Percentiles rank a stretch among this genome's conserved stretches.
Evolutionary conservation across 2,888 invertebrate species (phyloP).

Genomic region (Diaphora mendica): DNA sequence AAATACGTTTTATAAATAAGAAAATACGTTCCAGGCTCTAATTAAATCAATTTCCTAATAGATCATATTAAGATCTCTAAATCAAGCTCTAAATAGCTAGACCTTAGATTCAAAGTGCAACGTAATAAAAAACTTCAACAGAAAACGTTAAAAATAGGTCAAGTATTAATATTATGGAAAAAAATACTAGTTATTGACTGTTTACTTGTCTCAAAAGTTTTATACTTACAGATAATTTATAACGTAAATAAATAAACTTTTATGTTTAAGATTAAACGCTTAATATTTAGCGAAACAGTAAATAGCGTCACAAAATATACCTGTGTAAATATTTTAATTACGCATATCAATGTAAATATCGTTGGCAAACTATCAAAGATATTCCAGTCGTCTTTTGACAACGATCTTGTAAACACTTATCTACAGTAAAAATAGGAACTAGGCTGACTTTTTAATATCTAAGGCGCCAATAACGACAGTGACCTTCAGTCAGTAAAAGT

Average conservation of each 20-base stretch:
- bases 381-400: conserved; percentile 14
- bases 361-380: conserved; percentile 42
- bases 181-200: neutral
- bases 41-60: too few species aligned
- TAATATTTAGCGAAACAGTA: conserved; percentile 21
- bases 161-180: neutral
- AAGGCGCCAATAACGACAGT: neutral
- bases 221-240: conserved; percentile 12
- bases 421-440: conserved; percentile 32
- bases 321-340: conserved; percentile 1
- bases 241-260: conserved; percentile 48
- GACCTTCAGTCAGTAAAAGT: neutral
- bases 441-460: conserved; percentile 24
- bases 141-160: neutral
- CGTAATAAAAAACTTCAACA: neutral
- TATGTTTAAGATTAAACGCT: conserved; percentile 21
- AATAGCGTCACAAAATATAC: conserved; percentile 15
- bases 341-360: conserved; percentile 30
- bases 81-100: too few species aligned
- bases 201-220: neutral
- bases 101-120: too few species aligned
- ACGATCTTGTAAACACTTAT: conserved; percentile 24
- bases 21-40: too few species aligned
- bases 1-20: neutral
- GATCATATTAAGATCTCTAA: too few species aligned